Evolutionary conservation across 2,888 invertebrate species (phyloP), one percentile per base, ranked within the genome.

Genomic region (Erynnis tages): DNA sequence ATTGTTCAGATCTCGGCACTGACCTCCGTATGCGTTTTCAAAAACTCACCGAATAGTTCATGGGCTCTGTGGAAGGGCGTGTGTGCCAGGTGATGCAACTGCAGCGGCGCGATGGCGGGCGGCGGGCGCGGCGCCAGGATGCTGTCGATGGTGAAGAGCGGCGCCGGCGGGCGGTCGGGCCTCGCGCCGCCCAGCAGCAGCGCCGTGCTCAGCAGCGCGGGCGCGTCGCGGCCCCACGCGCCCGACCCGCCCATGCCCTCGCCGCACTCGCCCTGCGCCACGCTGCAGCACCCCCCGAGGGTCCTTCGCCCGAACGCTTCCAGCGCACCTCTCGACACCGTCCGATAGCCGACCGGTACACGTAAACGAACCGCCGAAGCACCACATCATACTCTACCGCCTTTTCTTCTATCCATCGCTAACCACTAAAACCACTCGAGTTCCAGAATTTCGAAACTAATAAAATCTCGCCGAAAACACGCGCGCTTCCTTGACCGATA

Each of bases 111-210:
- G 54, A 91, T 83, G 46, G 91, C 89, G 37, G 91, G 91, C 59
- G 90, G 91, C 40, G 93, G 93, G 53, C 93, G 88, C 46, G 95
- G 94, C 40, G 95, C 95, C 76, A 96, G 87, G 67, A 96, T 95
- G 83, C 95, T 96, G 82, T 96, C 96, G 71, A 96, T 96, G 66
- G 96, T 96, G 79, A 96, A 96, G 57, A 95, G 90, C 86, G 69
- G 92, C 86, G 83, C 79, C 62, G 81, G 75, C 82, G 89, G 83
- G 66, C 89, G 67, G 85, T 89, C 69, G 66, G 88, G 83, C 66
- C 82, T 82, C 54, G 79, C 54, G 69, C 84, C 84, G 67, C 88
- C 86, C 75, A 89, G 81, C 77, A 87, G 86, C 82, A 89, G 80
- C 75, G 83, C 86, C 75, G 85, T 87, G 79, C 86, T 81, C 61